Evolutionary conservation across 2,113 vertebrate species (phyloP).

Genomic region (Perognathus longimembris): DNA sequence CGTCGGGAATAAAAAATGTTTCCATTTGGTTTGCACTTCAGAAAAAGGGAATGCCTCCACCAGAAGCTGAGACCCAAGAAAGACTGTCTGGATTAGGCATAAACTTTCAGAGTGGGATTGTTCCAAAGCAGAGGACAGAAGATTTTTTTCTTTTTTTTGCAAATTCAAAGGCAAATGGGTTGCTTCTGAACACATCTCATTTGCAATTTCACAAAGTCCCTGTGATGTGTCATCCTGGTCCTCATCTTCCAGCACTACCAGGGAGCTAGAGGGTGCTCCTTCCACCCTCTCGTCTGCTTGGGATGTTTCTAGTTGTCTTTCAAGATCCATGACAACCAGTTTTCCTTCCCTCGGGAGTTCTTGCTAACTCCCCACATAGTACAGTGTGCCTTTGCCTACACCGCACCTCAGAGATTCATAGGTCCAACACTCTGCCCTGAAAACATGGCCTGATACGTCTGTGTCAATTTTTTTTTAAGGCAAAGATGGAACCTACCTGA

Average conservation of each 20-base stretch:
- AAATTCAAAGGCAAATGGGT: background rate
- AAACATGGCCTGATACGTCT: background rate
- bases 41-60: constrained; percentile 29
- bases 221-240: rapidly evolving
- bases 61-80: background rate
- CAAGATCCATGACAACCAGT: background rate
- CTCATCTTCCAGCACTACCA: background rate
- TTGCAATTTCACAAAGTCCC: background rate
- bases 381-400: background rate
- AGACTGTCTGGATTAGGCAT: background rate
- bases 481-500: background rate
- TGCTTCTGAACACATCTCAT: background rate
- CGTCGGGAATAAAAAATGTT: constrained; percentile 65
- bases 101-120: background rate
- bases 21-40: constrained; percentile 48
- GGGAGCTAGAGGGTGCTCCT: background rate
- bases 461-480: background rate
- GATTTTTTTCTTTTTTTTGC: background rate
- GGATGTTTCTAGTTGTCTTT: background rate
- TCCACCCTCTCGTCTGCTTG: background rate
- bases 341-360: background rate
- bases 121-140: background rate
- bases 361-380: background rate
- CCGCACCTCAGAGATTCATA: background rate
- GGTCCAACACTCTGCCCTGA: background rate